Evolutionary conservation across 2,888 invertebrate genomes (phyloP).

Genomic region (Strigamia maritima): DNA sequence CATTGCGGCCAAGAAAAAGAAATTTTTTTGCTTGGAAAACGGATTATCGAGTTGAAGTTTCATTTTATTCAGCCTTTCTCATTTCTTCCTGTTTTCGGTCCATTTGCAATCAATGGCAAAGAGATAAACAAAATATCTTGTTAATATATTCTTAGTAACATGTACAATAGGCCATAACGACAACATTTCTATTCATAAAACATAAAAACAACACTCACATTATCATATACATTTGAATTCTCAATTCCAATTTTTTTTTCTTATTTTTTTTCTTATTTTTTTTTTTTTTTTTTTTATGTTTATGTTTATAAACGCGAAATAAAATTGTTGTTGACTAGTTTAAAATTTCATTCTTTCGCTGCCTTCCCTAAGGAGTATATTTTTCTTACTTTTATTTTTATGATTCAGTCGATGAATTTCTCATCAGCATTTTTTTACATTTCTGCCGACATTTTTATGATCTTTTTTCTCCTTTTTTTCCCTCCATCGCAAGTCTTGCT

Average conservation of each 20-base stretch:
- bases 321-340: slow-evolving; percentile 22
- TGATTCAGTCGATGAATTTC: slow-evolving; percentile 23
- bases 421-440: slow-evolving; percentile 23
- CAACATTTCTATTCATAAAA: too few species aligned
- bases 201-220: not conserved
- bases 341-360: not conserved
- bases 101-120: too few species aligned
- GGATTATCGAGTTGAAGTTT: too few species aligned
- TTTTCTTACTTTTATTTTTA: not conserved
- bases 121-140: too few species aligned
- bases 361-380: not conserved
- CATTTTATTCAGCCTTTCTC: too few species aligned
- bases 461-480: slow-evolving; percentile 8
- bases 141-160: too few species aligned
- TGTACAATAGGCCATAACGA: too few species aligned
- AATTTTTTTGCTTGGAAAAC: too few species aligned
- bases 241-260: not conserved
- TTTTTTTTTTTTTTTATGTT: too few species aligned
- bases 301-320: not conserved
- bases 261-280: too few species aligned
- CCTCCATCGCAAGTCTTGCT: not conserved
- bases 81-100: too few species aligned
- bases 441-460: slow-evolving; percentile 19
- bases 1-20: too few species aligned
- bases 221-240: not conserved